Conservation (phyloP, 2,888 invertebrate species). For the Halictus ligatus region DNA sequence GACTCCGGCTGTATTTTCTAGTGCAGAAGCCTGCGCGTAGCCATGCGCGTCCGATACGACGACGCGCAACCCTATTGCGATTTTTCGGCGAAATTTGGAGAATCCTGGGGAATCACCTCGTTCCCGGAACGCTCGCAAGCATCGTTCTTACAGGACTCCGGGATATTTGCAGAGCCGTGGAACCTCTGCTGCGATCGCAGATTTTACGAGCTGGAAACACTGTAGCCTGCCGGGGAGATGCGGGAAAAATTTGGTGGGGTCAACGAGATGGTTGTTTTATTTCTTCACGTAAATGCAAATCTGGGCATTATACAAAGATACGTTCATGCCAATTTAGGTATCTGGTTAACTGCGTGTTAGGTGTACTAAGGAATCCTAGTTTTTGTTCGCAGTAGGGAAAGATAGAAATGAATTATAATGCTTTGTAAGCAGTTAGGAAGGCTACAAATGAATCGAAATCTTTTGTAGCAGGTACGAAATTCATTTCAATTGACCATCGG, state of each 20-base stretch:
- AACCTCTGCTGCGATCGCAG: neutral
- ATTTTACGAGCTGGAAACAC: neutral
- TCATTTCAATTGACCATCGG: too few species aligned
- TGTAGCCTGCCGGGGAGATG: neutral
- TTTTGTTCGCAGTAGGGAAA: neutral
- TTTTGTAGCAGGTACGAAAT: too few species aligned
- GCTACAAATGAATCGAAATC: too few species aligned
- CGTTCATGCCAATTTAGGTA: too few species aligned
- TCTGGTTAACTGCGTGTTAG: too few species aligned
- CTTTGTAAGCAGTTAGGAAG: too few species aligned
- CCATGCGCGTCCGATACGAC: slow-evolving; percentile 46
- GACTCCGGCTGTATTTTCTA: slow-evolving; percentile 63
- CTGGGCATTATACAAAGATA: too few species aligned
- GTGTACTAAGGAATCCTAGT: neutral
- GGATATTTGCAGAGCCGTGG: neutral
- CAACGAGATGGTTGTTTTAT: too few species aligned
- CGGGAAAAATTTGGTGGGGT: neutral
- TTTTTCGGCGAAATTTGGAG: slow-evolving; percentile 1
- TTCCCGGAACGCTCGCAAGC: neutral
- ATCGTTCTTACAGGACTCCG: neutral
- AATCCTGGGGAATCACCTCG: neutral
- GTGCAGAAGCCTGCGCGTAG: slow-evolving; percentile 68
- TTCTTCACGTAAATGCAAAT: too few species aligned
- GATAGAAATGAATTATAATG: neutral
- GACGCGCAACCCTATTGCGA: slow-evolving; percentile 28